Conservation (phyloP, 2,113 vertebrate species). For the zebrafish (Danio rerio) region DNA sequence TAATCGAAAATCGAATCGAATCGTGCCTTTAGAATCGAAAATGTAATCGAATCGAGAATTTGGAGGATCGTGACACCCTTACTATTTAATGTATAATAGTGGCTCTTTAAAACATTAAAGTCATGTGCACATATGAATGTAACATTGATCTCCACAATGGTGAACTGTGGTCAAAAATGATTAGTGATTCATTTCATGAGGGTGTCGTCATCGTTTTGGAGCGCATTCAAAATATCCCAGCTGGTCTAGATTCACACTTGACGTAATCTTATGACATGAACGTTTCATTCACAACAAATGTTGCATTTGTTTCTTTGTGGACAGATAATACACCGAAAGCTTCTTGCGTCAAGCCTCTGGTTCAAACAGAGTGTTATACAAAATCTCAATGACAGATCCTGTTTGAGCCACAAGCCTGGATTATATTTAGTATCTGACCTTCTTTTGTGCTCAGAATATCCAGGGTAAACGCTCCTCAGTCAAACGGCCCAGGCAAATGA, state of each 20-base stretch:
- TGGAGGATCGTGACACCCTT: too few species aligned
- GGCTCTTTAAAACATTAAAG: too few species aligned
- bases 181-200: too few species aligned
- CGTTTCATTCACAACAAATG: too few species aligned
- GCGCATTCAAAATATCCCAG: not conserved
- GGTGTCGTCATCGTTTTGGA: too few species aligned
- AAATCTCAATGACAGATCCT: not conserved
- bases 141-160: too few species aligned
- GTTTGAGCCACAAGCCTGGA: conserved; percentile 16
- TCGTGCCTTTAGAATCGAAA: too few species aligned
- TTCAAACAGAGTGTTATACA: conserved; percentile 2
- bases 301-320: not conserved
- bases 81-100: too few species aligned
- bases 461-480: conserved; percentile 17
- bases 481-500: conserved; percentile 28
- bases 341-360: conserved; percentile 16
- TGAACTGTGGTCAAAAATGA: too few species aligned
- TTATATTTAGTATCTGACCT: conserved; percentile 46
- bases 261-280: not conserved
- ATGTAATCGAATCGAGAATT: too few species aligned
- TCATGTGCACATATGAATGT: too few species aligned
- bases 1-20: too few species aligned
- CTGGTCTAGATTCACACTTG: not conserved
- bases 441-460: conserved; percentile 31
- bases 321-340: conserved; percentile 1